Conservation (phyloP, 2,113 vertebrate species). For the Sylvietta virens region DNA sequence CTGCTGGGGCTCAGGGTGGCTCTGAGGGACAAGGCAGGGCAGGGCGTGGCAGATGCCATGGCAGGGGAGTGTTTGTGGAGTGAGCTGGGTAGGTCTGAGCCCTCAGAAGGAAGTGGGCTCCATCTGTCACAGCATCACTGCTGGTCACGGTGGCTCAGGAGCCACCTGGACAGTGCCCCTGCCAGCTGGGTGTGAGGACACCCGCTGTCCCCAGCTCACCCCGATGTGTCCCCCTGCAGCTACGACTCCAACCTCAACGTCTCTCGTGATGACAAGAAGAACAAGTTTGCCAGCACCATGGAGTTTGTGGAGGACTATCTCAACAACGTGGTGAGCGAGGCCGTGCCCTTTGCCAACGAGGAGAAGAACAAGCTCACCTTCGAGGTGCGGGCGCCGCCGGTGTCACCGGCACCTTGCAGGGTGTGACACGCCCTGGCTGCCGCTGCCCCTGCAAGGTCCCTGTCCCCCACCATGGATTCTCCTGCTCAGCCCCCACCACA, state of each 20-base stretch:
- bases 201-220: background rate
- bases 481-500: accelerated
- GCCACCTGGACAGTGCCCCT: background rate
- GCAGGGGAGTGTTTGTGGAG: background rate
- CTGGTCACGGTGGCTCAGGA: background rate
- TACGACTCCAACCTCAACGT: constrained; percentile 95
- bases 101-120: background rate
- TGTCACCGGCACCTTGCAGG: accelerated
- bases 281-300: constrained; percentile 95
- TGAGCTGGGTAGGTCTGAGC: background rate
- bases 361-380: constrained; percentile 98
- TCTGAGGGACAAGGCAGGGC: background rate
- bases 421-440: accelerated
- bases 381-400: constrained; percentile 71
- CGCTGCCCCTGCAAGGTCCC: accelerated
- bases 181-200: background rate
- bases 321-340: constrained; percentile 91
- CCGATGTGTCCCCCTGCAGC: constrained; percentile 47
- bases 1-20: accelerated
- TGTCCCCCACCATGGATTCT: background rate
- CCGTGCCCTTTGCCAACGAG: constrained; percentile 89
- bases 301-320: constrained; percentile 98
- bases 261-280: constrained; percentile 94
- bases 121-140: background rate
- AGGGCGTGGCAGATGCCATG: background rate